phyloP scores from a whole-genome alignment of 2,113 vertebrate species.

The Chaetodon trifascialis region DNA sequence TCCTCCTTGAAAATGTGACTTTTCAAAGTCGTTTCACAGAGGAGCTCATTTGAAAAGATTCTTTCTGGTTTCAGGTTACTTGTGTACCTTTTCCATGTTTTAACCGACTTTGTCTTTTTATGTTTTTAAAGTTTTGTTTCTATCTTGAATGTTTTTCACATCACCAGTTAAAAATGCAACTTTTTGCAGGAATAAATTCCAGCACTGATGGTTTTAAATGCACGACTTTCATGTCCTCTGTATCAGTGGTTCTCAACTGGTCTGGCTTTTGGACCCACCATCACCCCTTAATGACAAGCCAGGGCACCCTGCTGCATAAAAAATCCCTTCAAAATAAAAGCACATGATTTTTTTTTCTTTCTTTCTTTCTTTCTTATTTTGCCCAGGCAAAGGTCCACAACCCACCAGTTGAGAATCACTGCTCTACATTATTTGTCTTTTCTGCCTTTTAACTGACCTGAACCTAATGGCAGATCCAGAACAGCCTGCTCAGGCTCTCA shows the following conservation, averaged over 20 bases:
- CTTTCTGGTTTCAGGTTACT: background rate
- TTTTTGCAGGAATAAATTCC: slow-evolving; percentile 18
- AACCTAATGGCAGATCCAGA: background rate
- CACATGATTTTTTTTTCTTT: too few relatives aligned
- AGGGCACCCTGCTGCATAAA: too few relatives aligned
- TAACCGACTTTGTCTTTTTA: too few relatives aligned
- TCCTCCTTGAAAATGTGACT: background rate
- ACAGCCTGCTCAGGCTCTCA: background rate
- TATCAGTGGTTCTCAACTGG: too few relatives aligned
- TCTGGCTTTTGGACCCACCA: too few relatives aligned
- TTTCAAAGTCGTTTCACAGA: background rate
- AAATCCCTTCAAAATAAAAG: too few relatives aligned
- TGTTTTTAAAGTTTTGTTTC: too few relatives aligned
- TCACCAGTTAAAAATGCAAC: background rate
- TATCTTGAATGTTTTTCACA: background rate
- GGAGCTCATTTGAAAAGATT: background rate
- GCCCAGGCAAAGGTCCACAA: too few relatives aligned
- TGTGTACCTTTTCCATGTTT: background rate
- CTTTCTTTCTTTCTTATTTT: too few relatives aligned
- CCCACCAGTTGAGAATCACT: too few relatives aligned
- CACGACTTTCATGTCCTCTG: too few relatives aligned
- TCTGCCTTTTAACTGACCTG: background rate
- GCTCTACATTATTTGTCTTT: background rate
- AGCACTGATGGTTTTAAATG: background rate
- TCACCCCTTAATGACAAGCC: too few relatives aligned